Base-by-base conservation (phyloP, 2,113 vertebrate genomes). In the Cromileptes altivelis region DNA sequence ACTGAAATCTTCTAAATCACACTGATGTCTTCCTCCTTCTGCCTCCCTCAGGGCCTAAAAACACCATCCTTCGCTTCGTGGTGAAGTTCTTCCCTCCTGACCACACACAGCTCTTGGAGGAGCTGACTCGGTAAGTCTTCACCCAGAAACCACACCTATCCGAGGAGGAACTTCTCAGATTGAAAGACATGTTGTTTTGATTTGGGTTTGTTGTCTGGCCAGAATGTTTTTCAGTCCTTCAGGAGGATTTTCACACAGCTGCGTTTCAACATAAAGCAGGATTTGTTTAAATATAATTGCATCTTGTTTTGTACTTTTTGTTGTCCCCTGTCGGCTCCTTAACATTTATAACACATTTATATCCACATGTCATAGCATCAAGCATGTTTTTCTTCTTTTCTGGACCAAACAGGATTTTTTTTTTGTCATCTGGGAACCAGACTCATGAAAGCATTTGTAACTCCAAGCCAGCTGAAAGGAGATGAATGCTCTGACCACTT, bases 81-180 rank as follows among this genome's bases (percentile, higher is more conserved):
- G 98, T 99, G 93, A 99, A 99, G 92, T 99, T 99, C 94, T 99
- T 99, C 89, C 98, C 98, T 56, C 98, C 98, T 42, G 98, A 99
- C 94, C 98, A 98, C 0, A 96, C 97, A 17, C 98, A 99, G 84
- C 96, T 99, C 74, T 94, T 97, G 94, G 98, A 99, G 90, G 98
- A 99, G 81, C 94, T 99, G 89, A 99, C 98, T 92, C 97, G 98
- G 98, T 99, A 85, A 91, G 96, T 92, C 73, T 42, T 42, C 53
- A 11, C 75, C 42, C 73, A 14, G 63, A 52, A 77, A 42, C 80
- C 77, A 68, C 82, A 49, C 80, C 82, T 68, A 70, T 69, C 42
- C 15, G 40, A 81, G 67, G 63, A 68, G 7, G 17, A 60, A 17
- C 18, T 11, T 45, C n/a, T 14, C 4, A 18, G 70, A 84, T 82